Percentiles rank a stretch among this genome's conserved stretches.
These are phyloP conservation scores for Reinhardtius hippoglossoides DNA, from an alignment of 2,113 vertebrate genomes.

Conservation along the genomic window DNA sequence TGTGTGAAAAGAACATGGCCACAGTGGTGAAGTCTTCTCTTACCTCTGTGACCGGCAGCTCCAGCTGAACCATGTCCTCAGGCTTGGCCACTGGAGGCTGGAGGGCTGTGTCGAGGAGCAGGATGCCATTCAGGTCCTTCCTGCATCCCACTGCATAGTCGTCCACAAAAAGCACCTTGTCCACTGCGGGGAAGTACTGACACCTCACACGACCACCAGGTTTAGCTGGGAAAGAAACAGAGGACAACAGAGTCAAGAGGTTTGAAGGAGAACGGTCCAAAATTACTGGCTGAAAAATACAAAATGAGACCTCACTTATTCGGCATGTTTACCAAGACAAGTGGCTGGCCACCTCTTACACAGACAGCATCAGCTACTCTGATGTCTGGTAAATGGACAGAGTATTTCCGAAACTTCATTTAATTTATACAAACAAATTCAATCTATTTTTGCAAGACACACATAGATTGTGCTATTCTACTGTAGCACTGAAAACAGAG, in stretches of 20 bases:
- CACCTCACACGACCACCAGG: constrained; percentile 95
- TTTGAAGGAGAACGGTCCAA: constrained; percentile 1
- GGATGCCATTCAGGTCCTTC: constrained; percentile 98
- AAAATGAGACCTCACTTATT: neutral
- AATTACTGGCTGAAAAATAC: neutral
- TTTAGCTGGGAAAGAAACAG: constrained; percentile 85
- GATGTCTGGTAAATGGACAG: neutral
- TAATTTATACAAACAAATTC: constrained; percentile 1
- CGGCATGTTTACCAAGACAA: neutral
- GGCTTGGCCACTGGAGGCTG: constrained; percentile 97
- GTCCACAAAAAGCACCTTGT: constrained; percentile 99
- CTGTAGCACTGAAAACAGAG: neutral
- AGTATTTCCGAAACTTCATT: neutral
- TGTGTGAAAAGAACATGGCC: neutral
- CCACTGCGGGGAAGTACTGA: constrained; percentile 98
- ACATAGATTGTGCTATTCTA: neutral
- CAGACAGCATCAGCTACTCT: neutral
- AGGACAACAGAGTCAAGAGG: constrained; percentile 34
- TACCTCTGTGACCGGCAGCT: constrained; percentile 98
- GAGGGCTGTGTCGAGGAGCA: constrained; percentile 96
- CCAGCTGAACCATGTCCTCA: constrained; percentile 97
- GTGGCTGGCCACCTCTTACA: neutral
- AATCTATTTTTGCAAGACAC: neutral
- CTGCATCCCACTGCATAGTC: constrained; percentile 98
- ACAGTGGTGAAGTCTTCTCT: constrained; percentile 43